phyloP scores from a whole-genome alignment of 2,888 invertebrate species.

The Synanthedon andrenaeformis region DNA sequence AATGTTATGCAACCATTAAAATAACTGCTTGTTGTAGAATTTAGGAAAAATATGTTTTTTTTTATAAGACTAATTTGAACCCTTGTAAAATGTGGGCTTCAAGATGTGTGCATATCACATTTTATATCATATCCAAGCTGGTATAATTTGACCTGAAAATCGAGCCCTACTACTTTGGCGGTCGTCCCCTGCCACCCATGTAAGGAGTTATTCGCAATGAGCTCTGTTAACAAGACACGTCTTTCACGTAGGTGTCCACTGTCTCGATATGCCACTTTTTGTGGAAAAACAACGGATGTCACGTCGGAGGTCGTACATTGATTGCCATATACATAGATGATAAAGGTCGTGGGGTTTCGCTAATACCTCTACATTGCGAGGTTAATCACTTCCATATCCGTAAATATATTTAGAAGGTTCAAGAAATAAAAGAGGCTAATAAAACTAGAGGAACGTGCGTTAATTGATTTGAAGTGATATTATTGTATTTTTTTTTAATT shows the following conservation, averaged over 20 bases:
- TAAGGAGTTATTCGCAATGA: slow-evolving; percentile 28
- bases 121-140: not conserved
- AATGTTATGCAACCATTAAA: not conserved
- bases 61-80: not conserved
- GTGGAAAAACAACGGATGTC: slow-evolving; percentile 40
- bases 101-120: not conserved
- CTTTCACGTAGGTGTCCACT: slow-evolving; percentile 44
- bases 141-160: slow-evolving; percentile 23
- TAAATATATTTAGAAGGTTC: too few relatives aligned
- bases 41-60: not conserved
- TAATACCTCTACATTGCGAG: not conserved
- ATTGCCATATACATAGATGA: slow-evolving; percentile 21
- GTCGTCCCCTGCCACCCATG: slow-evolving; percentile 22
- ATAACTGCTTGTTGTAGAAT: not conserved
- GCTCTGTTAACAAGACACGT: slow-evolving; percentile 46
- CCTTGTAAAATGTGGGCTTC: not conserved
- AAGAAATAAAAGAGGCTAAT: too few relatives aligned
- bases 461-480: too few relatives aligned
- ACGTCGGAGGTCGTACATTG: slow-evolving; percentile 39
- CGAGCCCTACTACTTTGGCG: slow-evolving; percentile 24
- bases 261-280: slow-evolving; percentile 32
- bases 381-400: not conserved
- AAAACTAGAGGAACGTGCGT: too few relatives aligned
- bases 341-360: not conserved
- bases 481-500: too few relatives aligned